These are phyloP conservation scores for Petrosia ficiformis DNA, from an alignment of 37 sponge, comb jelly and placozoan genomes.

Conservation along the genomic window DNA sequence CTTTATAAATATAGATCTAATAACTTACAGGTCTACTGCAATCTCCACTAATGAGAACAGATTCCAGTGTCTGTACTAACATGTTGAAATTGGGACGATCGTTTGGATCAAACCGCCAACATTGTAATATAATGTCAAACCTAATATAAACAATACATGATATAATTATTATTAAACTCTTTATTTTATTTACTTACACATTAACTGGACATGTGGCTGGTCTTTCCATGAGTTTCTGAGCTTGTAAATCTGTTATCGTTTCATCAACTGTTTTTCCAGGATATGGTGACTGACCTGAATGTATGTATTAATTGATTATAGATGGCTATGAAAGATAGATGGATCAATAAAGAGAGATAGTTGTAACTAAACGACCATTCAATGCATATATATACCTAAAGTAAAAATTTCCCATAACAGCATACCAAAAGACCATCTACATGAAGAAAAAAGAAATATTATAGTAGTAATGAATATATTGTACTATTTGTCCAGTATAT, in stretches of 20 bases:
- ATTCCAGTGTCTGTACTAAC: neutral
- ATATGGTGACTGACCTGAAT: conserved; percentile 28
- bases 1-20: too few species aligned
- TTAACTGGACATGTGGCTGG: conserved; percentile 26
- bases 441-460: neutral
- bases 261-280: conserved; percentile 36
- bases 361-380: neutral
- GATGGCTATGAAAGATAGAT: too few species aligned
- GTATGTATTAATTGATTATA: too few species aligned
- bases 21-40: too few species aligned
- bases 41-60: too few species aligned
- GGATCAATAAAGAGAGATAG: neutral
- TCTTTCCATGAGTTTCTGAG: conserved; percentile 22
- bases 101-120: neutral
- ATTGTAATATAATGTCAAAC: neutral
- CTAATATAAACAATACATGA: neutral
- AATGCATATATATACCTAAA: conserved; percentile 35
- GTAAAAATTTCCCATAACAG: conserved; percentile 50
- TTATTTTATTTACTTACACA: conserved; percentile 27
- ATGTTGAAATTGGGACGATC: neutral
- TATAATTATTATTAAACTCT: neutral
- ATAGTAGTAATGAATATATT: too few species aligned
- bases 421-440: conserved; percentile 62
- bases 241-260: neutral
- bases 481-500: too few species aligned